Evolutionary conservation across 2,797 vertebrate species (phyloP), one percentile per base, ranked within the genome.

Genomic region (Artibeus jamaicensis): DNA sequence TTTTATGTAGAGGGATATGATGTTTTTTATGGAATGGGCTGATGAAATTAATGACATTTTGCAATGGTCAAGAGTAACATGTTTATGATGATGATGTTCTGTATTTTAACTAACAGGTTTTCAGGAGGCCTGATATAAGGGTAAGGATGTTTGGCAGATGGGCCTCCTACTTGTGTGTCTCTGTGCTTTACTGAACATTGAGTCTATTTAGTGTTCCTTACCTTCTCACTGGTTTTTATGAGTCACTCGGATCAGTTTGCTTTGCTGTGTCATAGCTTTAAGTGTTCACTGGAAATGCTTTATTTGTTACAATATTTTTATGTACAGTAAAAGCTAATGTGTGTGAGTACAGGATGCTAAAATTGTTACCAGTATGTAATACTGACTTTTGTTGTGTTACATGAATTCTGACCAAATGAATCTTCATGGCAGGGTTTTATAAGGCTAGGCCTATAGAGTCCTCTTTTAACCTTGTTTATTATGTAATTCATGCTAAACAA

Each of bases 71-170:
- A 14, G 94, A 93, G 76, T 86, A 87, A 29, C 62, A 18, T 97
- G n/a, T 92, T 71, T 91, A 24, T 97, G 97, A 97, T 97, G 67
- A 98, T 98, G 97, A 98, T 98, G 94, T 98, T 98, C 97, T 99
- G 95, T 99, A 98, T 98, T 99, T 98, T 99, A 98, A 99, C 98
- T 98, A 95, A 98, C 99, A 99, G 99, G 99, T 99, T 89, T 99
- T 98, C 99, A 99, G 98, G 98, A 99, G 99, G 98, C 99, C 99
- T 95, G 99, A 98, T 97, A 96, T 98, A 91, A 99, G 98, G 99
- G 99, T 99, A 99, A 99, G 99, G 98, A 95, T 97, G 67, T 97
- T 97, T 93, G 98, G 98, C 97, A 93, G 96, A 89, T 96, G 94
- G 74, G 98, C 97, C 98, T 98, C 98, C 97, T 98, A 83, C 97